A percentile compares a stretch with the other conserved stretches of the same genome.
These are phyloP conservation scores for Peromyscus californicus DNA, from an alignment of 2,113 vertebrate genomes.

Conservation along the genomic window DNA sequence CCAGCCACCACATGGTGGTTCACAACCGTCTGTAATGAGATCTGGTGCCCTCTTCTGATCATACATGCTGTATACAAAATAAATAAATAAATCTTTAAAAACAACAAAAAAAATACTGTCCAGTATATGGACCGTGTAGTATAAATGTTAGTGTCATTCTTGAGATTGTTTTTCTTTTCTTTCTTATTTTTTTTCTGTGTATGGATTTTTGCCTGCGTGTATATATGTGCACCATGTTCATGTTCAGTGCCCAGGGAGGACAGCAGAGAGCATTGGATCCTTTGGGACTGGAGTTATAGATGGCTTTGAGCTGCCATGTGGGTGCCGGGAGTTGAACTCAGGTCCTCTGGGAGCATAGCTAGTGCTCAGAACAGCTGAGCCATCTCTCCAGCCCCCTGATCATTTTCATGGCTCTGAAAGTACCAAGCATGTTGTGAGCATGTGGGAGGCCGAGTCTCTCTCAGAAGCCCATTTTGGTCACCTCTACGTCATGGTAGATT, in stretches of 20 bases:
- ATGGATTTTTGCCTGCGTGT: background rate
- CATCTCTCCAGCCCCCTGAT: background rate
- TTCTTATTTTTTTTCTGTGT: background rate
- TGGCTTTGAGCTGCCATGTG: background rate
- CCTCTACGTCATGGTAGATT: background rate
- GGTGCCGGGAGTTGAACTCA: background rate
- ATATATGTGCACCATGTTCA: background rate
- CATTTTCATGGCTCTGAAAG: slow-evolving; percentile 13
- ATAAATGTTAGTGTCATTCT: background rate
- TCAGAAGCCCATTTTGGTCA: slow-evolving; percentile 39
- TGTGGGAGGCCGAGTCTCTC: background rate
- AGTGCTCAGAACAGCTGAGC: background rate
- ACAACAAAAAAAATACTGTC: background rate
- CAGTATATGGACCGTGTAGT: background rate
- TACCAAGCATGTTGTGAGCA: background rate
- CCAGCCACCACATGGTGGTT: too few relatives aligned
- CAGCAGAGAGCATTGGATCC: background rate
- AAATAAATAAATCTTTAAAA: too few relatives aligned
- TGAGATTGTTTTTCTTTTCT: background rate
- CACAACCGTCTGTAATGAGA: too few relatives aligned
- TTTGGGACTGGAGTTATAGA: background rate
- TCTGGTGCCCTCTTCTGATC: too few relatives aligned
- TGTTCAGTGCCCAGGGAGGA: background rate
- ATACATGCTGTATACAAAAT: too few relatives aligned
- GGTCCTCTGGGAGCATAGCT: background rate